These are phyloP conservation scores for Cataglyphis altisquamis DNA, from an alignment of 2,888 invertebrate genomes.

Conservation along the genomic window DNA sequence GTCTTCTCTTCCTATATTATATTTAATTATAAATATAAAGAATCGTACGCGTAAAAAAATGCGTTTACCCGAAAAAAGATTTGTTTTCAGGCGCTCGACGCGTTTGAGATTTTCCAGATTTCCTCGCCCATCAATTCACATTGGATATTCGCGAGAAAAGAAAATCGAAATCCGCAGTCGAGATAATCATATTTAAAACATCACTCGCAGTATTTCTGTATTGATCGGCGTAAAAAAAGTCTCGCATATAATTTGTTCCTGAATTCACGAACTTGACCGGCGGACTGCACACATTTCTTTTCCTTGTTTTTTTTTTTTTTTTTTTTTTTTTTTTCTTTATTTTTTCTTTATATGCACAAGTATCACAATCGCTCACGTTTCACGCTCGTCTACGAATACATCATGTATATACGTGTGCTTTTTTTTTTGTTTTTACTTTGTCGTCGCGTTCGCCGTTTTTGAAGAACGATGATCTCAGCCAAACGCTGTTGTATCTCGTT, in stretches of 20 bases:
- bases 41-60: background rate
- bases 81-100: constrained; percentile 28
- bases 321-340: too few relatives aligned
- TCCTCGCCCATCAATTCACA: constrained; percentile 2
- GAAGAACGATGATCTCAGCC: background rate
- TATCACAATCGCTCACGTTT: constrained; percentile 74
- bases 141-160: constrained; percentile 15
- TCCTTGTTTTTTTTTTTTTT: background rate
- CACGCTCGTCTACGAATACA: constrained; percentile 63
- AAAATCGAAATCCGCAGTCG: constrained; percentile 48
- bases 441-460: background rate
- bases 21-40: constrained; percentile 14
- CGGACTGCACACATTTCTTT: constrained; percentile 22
- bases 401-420: constrained; percentile 54
- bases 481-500: constrained; percentile 28
- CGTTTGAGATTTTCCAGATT: constrained; percentile 21
- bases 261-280: constrained; percentile 68
- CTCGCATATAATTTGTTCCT: constrained; percentile 72
- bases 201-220: constrained; percentile 57
- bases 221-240: constrained; percentile 74
- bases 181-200: constrained; percentile 58
- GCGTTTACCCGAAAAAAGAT: constrained; percentile 5
- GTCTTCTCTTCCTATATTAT: background rate
- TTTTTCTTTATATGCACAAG: constrained; percentile 59
- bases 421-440: background rate